Evolutionary conservation across 2,888 invertebrate species (phyloP).

Genomic region (Perdita meconis): DNA sequence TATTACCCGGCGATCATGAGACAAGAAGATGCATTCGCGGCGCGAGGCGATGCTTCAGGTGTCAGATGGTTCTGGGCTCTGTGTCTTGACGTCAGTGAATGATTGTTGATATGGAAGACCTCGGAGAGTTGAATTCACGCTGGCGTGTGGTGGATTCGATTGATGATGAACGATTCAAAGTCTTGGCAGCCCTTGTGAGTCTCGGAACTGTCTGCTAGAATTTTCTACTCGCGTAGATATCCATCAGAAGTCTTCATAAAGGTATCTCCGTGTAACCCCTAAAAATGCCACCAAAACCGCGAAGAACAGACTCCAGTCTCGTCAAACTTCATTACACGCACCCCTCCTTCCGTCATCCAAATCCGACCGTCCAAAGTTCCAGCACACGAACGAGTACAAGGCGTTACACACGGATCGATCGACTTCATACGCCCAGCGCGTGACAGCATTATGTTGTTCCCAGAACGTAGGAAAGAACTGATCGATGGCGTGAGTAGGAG

Average conservation of each 20-base stretch:
- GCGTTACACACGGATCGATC: slow-evolving; percentile 51
- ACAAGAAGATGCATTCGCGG: neutral
- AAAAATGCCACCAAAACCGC: no score
- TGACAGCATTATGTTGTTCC: slow-evolving; percentile 51
- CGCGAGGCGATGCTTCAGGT: neutral
- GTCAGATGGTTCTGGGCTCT: neutral
- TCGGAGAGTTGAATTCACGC: neutral
- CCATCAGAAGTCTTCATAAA: no score
- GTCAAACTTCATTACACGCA: neutral
- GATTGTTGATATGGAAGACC: neutral
- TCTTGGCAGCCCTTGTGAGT: no score
- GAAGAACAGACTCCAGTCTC: neutral
- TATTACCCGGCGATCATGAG: slow-evolving; percentile 23
- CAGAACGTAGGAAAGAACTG: slow-evolving; percentile 26
- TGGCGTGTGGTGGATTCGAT: no score
- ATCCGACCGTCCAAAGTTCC: neutral
- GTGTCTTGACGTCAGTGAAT: slow-evolving; percentile 1
- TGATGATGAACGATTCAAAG: no score
- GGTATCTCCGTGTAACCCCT: no score
- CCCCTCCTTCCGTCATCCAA: neutral
- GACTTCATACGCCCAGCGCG: slow-evolving; percentile 28
- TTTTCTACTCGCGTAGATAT: no score
- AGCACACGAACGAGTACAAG: slow-evolving; percentile 7
- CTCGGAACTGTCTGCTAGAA: no score
- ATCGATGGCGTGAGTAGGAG: slow-evolving; percentile 34